Evolutionary conservation across 2,113 vertebrate species (phyloP), one percentile per base, ranked within the genome.

Genomic region (Glaucomys volans): DNA sequence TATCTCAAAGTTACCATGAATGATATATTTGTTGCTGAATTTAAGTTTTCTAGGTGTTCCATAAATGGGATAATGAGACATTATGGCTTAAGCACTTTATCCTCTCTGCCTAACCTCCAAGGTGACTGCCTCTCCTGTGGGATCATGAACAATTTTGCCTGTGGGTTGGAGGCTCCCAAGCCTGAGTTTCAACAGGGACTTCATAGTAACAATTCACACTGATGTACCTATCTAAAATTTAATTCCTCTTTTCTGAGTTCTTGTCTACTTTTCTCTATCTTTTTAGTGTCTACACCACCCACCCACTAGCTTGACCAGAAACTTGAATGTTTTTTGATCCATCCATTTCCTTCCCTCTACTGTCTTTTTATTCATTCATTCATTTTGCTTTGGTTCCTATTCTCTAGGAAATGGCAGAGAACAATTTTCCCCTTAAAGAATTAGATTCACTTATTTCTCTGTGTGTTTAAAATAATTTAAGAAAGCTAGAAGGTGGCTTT

Each of bases 71-170:
- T 24, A 62, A 62, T 26, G 26, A 62, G 24, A 11, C 18, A 20
- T 62, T 62, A 62, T 62, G 59, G 59, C 50, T 54, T 9, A 28
- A 10, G 32, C 0, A 2, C 12, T 44, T 16, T 30, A 0, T 32
- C n/a, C 30, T 24, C 10, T 75, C n/a, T 22, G 12, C 0, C 3
- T 9, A 35, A 37, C 13, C 35, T 44, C 17, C 35, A 6, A 13
- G 42, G 35, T 4, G 13, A 10, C 1, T 5, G 1, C 54, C 3
- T 30, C 9, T 5, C 24, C 17, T 30, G 30, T 4, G 1, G 35
- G 52, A 7, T 20, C 18, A 16, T 67, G 52, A 72, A 6, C 0
- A 1, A 32, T 4, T 59, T 28, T 37, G 30, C 35, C 26, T 24
- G 30, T 4, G 1, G 6, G 1, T 20, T 67, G 10, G 54, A 28